Conservation (phyloP, 2,113 vertebrate genomes). For the Apteryx mantelli region DNA sequence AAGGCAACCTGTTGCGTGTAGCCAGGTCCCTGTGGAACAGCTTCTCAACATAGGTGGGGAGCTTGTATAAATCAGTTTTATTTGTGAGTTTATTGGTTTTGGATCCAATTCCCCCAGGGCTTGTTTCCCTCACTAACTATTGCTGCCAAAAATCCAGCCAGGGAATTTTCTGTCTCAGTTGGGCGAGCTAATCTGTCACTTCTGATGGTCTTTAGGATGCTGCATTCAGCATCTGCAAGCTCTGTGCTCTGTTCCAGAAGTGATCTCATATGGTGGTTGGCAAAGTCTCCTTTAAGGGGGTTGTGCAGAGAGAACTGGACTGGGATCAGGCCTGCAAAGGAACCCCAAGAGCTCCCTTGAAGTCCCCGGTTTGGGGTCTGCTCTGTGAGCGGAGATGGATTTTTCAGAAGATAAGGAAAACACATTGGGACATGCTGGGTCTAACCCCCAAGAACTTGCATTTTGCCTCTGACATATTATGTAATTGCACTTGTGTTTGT, state of each 20-base stretch:
- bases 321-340: neutral
- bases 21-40: neutral
- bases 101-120: neutral
- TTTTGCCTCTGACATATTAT: neutral
- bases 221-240: neutral
- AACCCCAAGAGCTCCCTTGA: neutral
- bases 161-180: neutral
- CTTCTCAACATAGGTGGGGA: neutral
- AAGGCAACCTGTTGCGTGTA: neutral
- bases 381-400: rapidly evolving
- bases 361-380: neutral
- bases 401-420: neutral
- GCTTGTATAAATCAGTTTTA: neutral
- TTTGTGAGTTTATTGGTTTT: neutral
- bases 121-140: neutral
- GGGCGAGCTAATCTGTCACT: neutral
- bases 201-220: neutral
- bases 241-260: neutral
- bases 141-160: neutral
- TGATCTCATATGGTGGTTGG: neutral
- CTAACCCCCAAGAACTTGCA: rapidly evolving
- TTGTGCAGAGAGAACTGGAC: neutral
- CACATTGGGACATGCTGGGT: rapidly evolving
- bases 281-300: neutral
- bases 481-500: neutral